These are phyloP conservation scores for Sminthurides aquaticus DNA, from an alignment of 2,888 invertebrate genomes.

Conservation along the genomic window DNA sequence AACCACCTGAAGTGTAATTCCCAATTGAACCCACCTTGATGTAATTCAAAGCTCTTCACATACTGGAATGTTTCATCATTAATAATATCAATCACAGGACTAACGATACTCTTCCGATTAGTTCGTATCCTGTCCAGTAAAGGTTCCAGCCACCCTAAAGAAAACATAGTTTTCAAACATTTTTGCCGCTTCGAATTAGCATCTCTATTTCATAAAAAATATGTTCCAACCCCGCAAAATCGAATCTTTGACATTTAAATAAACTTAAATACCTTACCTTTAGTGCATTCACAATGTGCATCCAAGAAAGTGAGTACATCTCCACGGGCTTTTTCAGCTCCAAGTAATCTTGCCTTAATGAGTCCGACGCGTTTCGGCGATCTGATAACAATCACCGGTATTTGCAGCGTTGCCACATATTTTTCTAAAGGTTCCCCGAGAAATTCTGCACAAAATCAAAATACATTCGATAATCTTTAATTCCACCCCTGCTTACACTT, in stretches of 20 bases:
- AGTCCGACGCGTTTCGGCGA: constrained; percentile 64
- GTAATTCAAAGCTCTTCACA: constrained; percentile 85
- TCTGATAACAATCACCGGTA: constrained; percentile 60
- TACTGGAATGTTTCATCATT: constrained; percentile 94
- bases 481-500: not conserved
- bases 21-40: constrained; percentile 99
- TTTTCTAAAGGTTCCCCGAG: constrained; percentile 59
- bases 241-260: constrained; percentile 13
- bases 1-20: constrained; percentile 68
- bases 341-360: constrained; percentile 72
- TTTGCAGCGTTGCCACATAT: constrained; percentile 56
- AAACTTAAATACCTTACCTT: too few species aligned
- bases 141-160: constrained; percentile 67
- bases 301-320: constrained; percentile 81
- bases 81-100: constrained; percentile 87
- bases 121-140: constrained; percentile 59
- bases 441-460: constrained; percentile 51
- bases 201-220: not conserved
- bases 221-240: not conserved
- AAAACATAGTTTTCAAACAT: not conserved
- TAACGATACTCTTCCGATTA: constrained; percentile 60
- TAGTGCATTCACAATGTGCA: constrained; percentile 86
- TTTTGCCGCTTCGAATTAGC: not conserved
- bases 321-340: constrained; percentile 63
- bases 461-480: not conserved